A percentile compares a stretch with the other conserved stretches of the same genome.
These are phyloP conservation scores for Pavo muticus DNA, from an alignment of 2,113 vertebrate genomes.

Conservation along the genomic window DNA sequence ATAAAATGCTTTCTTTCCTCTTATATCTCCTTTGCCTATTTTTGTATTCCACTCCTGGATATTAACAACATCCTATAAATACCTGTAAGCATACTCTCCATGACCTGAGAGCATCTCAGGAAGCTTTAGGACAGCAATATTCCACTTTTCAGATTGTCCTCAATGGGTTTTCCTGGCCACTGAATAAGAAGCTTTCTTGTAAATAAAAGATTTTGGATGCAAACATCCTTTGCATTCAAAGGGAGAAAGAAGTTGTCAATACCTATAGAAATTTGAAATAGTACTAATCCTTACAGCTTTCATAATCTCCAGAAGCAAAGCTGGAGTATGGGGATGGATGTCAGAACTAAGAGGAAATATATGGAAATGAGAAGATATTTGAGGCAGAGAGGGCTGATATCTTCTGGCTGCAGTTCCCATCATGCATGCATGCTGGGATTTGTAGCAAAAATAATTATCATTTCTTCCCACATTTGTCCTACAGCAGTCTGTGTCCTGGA, in stretches of 20 bases:
- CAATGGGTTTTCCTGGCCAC: neutral
- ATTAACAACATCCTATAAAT: neutral
- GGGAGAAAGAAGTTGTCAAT: neutral
- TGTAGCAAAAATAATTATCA: neutral
- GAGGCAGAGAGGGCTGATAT: neutral
- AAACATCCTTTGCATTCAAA: neutral
- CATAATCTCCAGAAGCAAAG: neutral
- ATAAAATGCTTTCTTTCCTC: neutral
- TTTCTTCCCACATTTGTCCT: slow-evolving; percentile 14
- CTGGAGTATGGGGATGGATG: neutral
- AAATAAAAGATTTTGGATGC: neutral
- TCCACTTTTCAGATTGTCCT: neutral
- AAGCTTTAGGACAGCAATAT: neutral
- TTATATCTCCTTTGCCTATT: neutral
- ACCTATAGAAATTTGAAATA: neutral
- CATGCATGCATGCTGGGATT: neutral
- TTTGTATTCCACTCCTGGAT: slow-evolving; percentile 1
- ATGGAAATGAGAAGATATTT: neutral
- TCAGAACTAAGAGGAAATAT: neutral
- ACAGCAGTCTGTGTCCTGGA: neutral
- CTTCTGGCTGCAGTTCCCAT: neutral
- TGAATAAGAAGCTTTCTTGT: neutral
- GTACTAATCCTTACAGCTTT: neutral
- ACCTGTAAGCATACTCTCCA: neutral
- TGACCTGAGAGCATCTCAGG: neutral